Evolutionary conservation across 1,140 invertebrate genomes (phyloP).

Genomic region (Solenopsis invicta): DNA sequence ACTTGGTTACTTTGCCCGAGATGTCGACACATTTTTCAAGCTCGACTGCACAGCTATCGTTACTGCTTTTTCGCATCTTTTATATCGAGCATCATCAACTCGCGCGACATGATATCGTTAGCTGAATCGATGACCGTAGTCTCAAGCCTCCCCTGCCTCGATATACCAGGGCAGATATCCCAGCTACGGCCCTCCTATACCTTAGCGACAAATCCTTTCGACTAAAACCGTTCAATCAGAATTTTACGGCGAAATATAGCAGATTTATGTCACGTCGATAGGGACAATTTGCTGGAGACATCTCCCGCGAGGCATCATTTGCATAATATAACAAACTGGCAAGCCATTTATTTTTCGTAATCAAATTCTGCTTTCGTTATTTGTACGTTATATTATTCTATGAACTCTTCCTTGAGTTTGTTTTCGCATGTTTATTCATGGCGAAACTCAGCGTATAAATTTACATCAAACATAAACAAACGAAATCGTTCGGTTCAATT

Average conservation of each 20-base stretch:
- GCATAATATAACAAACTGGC: neutral
- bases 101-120: conserved; percentile 39
- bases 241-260: conserved; percentile 13
- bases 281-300: neutral
- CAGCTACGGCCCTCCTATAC: neutral
- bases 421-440: neutral
- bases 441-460: neutral
- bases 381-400: neutral
- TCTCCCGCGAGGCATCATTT: neutral
- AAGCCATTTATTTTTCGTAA: neutral
- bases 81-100: conserved; percentile 53
- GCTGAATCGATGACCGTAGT: conserved; percentile 51
- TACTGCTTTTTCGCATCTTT: conserved; percentile 40
- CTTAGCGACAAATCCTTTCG: neutral
- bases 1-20: neutral
- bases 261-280: conserved; percentile 21
- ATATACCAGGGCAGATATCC: neutral
- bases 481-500: neutral
- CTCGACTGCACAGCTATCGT: conserved; percentile 35
- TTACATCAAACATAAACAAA: neutral
- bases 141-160: neutral
- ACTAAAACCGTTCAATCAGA: conserved; percentile 32
- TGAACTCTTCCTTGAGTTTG: neutral
- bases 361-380: conserved; percentile 2
- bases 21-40: conserved; percentile 41